Evolutionary conservation across 2,113 vertebrate species (phyloP).

Genomic region (Corynorhinus townsendii): DNA sequence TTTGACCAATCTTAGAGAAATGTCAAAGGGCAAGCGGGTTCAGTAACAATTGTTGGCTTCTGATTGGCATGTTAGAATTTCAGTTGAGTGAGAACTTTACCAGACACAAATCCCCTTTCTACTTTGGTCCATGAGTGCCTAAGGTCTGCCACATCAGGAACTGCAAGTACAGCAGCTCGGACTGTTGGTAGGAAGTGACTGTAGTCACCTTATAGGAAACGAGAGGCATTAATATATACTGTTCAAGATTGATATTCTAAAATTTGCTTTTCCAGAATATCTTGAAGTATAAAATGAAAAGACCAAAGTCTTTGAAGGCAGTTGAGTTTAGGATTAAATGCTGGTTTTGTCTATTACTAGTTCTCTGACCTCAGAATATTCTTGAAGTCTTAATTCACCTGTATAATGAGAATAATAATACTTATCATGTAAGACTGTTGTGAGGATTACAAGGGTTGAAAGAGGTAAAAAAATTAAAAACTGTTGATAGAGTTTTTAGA

Average conservation of each 20-base stretch:
- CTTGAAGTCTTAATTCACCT: background rate
- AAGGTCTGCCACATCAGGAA: background rate
- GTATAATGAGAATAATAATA: background rate
- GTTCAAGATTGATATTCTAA: background rate
- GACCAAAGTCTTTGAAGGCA: background rate
- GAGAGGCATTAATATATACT: background rate
- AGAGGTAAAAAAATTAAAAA: background rate
- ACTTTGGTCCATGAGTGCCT: background rate
- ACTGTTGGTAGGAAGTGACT: background rate
- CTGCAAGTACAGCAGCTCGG: background rate
- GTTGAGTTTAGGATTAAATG: background rate
- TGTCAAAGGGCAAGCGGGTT: background rate
- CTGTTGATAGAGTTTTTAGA: background rate
- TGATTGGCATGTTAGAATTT: background rate
- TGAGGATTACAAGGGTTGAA: background rate
- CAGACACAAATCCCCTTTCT: background rate
- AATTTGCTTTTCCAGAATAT: background rate
- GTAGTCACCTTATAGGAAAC: background rate
- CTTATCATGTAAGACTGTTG: background rate
- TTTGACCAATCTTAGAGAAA: background rate
- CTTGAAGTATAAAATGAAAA: background rate
- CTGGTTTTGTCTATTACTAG: background rate
- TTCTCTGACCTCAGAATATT: background rate
- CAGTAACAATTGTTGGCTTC: background rate
- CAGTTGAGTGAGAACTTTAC: background rate